These are phyloP conservation scores for Mesoclemmys tuberculata DNA, from an alignment of 2,113 vertebrate genomes.

Conservation along the genomic window DNA sequence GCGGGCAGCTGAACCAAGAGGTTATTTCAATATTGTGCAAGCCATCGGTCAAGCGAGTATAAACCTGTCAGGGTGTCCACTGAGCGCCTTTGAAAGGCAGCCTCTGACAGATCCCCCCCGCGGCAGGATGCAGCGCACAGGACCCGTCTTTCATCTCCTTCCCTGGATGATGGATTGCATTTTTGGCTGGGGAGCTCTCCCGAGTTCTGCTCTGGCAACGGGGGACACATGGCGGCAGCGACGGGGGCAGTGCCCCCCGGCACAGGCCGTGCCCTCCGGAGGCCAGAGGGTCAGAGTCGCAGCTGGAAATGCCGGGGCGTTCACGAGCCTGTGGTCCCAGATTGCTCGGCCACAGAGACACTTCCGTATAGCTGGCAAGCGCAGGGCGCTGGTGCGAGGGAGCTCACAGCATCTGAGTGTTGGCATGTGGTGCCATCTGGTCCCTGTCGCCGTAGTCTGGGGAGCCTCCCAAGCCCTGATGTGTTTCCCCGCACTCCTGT, in stretches of 20 bases:
- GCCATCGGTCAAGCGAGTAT: background rate
- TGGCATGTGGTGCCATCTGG: background rate
- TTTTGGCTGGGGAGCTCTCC: background rate
- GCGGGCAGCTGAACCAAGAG: background rate
- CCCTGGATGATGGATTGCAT: background rate
- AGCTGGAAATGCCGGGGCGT: background rate
- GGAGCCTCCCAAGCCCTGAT: background rate
- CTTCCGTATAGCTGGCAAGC: background rate
- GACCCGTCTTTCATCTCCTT: background rate
- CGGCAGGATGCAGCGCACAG: background rate
- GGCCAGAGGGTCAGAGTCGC: background rate
- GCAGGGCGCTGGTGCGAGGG: background rate
- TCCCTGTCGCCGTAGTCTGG: background rate
- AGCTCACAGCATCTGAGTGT: background rate
- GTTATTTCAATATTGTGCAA: background rate
- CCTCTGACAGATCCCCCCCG: background rate
- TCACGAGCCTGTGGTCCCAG: background rate
- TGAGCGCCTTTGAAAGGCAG: background rate
- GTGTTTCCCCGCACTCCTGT: background rate
- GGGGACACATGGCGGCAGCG: background rate
- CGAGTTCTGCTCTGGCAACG: background rate
- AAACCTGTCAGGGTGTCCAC: background rate
- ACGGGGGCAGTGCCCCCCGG: background rate
- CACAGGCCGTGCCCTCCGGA: no score
- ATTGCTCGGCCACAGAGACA: background rate